Percentiles rank a stretch among this genome's conserved stretches.
Evolutionary conservation across 2,797 vertebrate genomes (phyloP).

Genomic region (Sebastes umbrosus): DNA sequence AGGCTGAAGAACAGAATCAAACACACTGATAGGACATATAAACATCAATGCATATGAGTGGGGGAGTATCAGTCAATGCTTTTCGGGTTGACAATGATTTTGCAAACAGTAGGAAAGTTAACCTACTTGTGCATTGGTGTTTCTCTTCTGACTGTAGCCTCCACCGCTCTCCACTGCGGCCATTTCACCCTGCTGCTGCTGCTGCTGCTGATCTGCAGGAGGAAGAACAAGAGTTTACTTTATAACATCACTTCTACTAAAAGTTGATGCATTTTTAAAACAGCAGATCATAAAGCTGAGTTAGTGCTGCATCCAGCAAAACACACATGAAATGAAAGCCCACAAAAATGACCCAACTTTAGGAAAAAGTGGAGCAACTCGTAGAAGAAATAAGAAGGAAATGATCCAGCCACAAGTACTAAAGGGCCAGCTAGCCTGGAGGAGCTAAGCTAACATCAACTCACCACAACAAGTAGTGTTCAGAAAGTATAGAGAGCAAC

Average conservation of each 20-base stretch:
- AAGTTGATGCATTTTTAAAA: not conserved
- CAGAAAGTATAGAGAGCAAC: not conserved
- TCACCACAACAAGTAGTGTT: conserved; percentile 39
- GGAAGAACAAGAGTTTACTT: conserved; percentile 61
- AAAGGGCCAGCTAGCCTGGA: conserved; percentile 58
- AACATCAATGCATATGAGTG: not conserved
- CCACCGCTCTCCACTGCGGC: conserved; percentile 80
- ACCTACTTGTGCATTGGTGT: conserved; percentile 81
- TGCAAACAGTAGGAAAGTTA: not conserved
- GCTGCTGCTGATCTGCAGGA: conserved; percentile 81
- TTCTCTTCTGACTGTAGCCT: conserved; percentile 83
- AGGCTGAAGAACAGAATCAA: not conserved
- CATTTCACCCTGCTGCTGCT: conserved; percentile 74
- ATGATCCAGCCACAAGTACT: conserved; percentile 40
- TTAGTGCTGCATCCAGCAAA: not conserved
- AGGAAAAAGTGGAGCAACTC: not conserved
- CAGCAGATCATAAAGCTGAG: not conserved
- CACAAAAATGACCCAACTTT: not conserved
- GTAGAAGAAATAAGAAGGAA: conserved; percentile 4
- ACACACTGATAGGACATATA: not conserved
- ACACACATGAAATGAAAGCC: not conserved
- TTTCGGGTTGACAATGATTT: not conserved
- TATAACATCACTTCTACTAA: conserved; percentile 37
- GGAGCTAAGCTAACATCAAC: conserved; percentile 66
- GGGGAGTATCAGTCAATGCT: not conserved